A percentile compares a stretch with the other conserved stretches of the same genome.
These are phyloP conservation scores for Steinernema carpocapsae DNA, from an alignment of 2,888 invertebrate species.

Conservation along the genomic window DNA sequence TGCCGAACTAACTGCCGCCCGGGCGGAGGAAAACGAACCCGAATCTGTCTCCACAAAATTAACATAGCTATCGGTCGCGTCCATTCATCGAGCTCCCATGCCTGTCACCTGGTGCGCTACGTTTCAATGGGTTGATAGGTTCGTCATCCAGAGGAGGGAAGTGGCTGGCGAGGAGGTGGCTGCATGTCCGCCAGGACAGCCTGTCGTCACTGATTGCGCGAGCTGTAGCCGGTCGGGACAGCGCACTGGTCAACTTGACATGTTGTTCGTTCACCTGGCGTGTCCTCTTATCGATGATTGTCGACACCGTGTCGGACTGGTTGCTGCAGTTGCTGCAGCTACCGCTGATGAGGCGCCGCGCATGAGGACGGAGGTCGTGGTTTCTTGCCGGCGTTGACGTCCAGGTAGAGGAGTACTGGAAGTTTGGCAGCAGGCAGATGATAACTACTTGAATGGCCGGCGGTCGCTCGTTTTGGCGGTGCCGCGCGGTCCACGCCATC, in stretches of 20 bases:
- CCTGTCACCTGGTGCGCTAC: constrained; percentile 27
- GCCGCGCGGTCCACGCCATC: constrained; percentile 25
- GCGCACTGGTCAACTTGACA: constrained; percentile 22
- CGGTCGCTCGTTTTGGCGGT: constrained; percentile 2
- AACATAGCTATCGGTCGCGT: constrained; percentile 25
- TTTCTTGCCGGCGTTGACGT: background rate
- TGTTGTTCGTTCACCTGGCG: constrained; percentile 32
- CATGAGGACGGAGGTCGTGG: background rate
- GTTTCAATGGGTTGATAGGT: constrained; percentile 16
- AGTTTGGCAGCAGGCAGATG: constrained; percentile 29
- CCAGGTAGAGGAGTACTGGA: no score
- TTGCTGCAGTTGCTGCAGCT: background rate
- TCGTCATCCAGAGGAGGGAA: constrained; percentile 9
- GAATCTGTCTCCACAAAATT: constrained; percentile 5
- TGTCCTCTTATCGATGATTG: constrained; percentile 34
- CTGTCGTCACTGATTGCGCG: constrained; percentile 16
- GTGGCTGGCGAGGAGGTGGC: background rate
- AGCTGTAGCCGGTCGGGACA: background rate
- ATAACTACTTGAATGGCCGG: constrained; percentile 34
- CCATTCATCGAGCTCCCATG: constrained; percentile 28
- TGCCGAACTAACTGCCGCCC: background rate
- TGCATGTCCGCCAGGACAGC: background rate
- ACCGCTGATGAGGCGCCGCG: constrained; percentile 30
- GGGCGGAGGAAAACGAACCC: background rate
- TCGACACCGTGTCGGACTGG: constrained; percentile 27